Evolutionary conservation across 37 sponge, comb jelly and placozoan species (phyloP), one percentile per base, ranked within the genome.

Genomic region (Eunapius fragilis): DNA sequence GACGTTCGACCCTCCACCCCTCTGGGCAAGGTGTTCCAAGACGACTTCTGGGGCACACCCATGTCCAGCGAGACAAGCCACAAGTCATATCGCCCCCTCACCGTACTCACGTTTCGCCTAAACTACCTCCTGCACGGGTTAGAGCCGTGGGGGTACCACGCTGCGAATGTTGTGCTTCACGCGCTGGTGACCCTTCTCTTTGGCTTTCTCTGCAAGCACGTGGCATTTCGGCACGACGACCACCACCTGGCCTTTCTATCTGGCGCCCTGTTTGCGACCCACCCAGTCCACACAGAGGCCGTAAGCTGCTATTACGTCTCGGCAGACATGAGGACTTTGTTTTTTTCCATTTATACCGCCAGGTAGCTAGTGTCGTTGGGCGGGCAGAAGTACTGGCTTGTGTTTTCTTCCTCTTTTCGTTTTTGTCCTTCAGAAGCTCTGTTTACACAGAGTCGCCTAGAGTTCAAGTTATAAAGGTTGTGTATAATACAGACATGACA

Each of bases 41-140:
- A 96, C 83, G 97, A 96, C 83, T 96, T 96, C 78, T 96, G 97
- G 97, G 97, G 97, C 2, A 88, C 86, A 71, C 82, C 89, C 6
- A 94, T 96, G 87, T 68, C 50, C 0, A 88, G 85, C 68, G 68
- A 69, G 26, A 77, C 68, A 67, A 97, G 98, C 68, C 98, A 97
- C 92, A 94, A 97, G 73, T 97, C 97, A 36, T 97, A 88, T 70
- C 88, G 97, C 0, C 97, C 97, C 17, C 85, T 97, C 37, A 92
- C 93, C 70, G 82, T 82, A 34, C 83, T 92, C 17, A 89, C 92
- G 11, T 97, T 97, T 76, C 84, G 98, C 23, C 67, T 92, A 11
- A 97, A 97, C 81, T 97, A 91, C 82, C 22, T 45, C 2, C 69
- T 95, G 11, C 90, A 92, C 81, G 93, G 77, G 2, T 82, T 97